A percentile compares a stretch with the other conserved stretches of the same genome.
phyloP scores from a whole-genome alignment of 2,113 vertebrate genomes.

The Oreochromis spilurus region DNA sequence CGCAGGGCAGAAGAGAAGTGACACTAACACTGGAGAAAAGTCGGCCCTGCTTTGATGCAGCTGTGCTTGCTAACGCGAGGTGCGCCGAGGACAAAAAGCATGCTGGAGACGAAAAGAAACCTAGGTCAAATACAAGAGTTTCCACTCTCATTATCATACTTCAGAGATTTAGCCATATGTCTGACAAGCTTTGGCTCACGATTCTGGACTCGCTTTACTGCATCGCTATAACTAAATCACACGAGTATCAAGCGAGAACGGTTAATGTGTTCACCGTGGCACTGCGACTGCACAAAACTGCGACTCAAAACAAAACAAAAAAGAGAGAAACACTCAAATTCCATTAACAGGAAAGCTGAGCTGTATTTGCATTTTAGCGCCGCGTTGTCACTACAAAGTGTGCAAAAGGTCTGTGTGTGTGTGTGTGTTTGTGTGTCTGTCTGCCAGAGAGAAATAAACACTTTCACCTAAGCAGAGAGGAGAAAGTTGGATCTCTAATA shows the following conservation, averaged over 20 bases:
- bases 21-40: background rate
- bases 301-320: background rate
- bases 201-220: background rate
- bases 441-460: background rate
- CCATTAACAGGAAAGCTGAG: conserved; percentile 23
- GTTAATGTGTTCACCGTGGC: background rate
- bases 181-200: background rate
- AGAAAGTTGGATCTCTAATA: background rate
- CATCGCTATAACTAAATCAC: background rate
- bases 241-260: background rate
- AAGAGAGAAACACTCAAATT: background rate
- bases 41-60: conserved; percentile 5
- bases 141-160: background rate
- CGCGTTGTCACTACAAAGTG: conserved; percentile 23
- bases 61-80: conserved; percentile 30
- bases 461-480: background rate
- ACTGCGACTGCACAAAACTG: background rate
- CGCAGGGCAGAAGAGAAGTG: background rate
- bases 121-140: background rate
- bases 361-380: conserved; percentile 12
- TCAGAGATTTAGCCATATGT: background rate
- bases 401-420: conserved; percentile 38
- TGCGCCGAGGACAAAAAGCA: conserved; percentile 11
- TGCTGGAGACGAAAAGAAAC: background rate
- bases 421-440: conserved; percentile 10